Percentiles rank a stretch among this genome's conserved stretches.
These are phyloP conservation scores for Schizopygopsis malacanthus DNA, from an alignment of 2,797 vertebrate species.

Conservation along the genomic window DNA sequence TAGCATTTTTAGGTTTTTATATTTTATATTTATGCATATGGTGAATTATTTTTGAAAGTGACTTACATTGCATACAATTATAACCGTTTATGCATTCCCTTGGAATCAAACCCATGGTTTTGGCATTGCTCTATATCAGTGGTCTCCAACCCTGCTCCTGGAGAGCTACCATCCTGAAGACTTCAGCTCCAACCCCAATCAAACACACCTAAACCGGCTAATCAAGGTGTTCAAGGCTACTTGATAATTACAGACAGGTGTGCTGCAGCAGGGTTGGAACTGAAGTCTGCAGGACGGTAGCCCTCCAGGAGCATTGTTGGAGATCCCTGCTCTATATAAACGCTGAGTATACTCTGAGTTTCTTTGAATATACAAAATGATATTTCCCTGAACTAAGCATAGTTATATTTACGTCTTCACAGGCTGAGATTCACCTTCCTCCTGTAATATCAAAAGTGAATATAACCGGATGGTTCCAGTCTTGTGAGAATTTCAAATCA, in stretches of 20 bases:
- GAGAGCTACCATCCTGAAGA: background rate
- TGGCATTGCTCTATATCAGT: background rate
- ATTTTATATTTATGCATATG: background rate
- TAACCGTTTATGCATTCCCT: background rate
- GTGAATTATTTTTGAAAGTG: background rate
- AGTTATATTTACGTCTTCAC: conserved; percentile 1
- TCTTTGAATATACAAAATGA: background rate
- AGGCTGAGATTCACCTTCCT: conserved; percentile 71
- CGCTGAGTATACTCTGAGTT: background rate
- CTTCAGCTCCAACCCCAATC: background rate
- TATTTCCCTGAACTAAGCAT: background rate
- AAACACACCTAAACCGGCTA: background rate
- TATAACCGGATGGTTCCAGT: conserved; percentile 74
- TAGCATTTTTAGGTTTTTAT: background rate
- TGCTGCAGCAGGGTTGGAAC: too few relatives aligned
- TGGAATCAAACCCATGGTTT: background rate
- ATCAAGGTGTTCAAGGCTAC: background rate
- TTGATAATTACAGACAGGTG: too few relatives aligned
- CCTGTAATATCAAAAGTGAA: conserved; percentile 67
- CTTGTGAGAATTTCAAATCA: conserved; percentile 70
- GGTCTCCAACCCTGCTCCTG: background rate
- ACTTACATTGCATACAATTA: background rate
- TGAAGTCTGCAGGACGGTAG: too few relatives aligned
- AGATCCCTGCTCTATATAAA: background rate
- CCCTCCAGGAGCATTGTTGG: too few relatives aligned